Evolutionary conservation across 1,140 invertebrate genomes (phyloP).

Genomic region (Drosophila mojavensis): DNA sequence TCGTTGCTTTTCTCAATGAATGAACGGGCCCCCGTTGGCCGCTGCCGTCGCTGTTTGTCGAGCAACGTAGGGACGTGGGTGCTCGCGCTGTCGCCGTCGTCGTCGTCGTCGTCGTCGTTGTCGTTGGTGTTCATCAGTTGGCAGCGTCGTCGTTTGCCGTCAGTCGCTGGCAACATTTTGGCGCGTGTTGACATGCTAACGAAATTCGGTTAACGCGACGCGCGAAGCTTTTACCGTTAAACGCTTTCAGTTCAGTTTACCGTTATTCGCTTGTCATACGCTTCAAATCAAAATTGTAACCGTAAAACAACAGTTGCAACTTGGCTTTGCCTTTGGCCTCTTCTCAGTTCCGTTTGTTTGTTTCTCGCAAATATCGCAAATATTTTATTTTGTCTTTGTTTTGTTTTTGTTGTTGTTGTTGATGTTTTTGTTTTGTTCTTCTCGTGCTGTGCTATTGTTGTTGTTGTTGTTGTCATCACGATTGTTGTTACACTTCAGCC

Average conservation of each 20-base stretch:
- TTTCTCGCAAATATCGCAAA: background rate
- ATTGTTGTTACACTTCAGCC: background rate
- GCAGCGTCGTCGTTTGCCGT: slow-evolving; percentile 43
- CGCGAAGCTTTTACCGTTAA: slow-evolving; percentile 65
- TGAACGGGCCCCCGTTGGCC: background rate
- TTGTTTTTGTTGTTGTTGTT: background rate
- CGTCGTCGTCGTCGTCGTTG: background rate
- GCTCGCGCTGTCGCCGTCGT: background rate
- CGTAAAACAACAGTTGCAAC: slow-evolving; percentile 24
- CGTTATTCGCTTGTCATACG: slow-evolving; percentile 45
- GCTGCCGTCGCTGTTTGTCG: background rate
- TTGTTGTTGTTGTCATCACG: slow-evolving; percentile 10
- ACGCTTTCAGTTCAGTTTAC: slow-evolving; percentile 59
- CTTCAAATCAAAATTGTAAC: slow-evolving; percentile 30
- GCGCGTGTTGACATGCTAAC: slow-evolving; percentile 82
- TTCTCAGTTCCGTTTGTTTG: background rate
- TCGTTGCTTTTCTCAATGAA: slow-evolving; percentile 59
- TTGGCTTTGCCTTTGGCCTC: no score
- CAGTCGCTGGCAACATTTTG: slow-evolving; percentile 83
- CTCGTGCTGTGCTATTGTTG: background rate
- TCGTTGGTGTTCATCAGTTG: slow-evolving; percentile 46
- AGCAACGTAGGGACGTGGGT: slow-evolving; percentile 13
- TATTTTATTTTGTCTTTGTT: background rate
- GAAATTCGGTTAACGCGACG: slow-evolving; percentile 61
- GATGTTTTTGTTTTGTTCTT: background rate